Evolutionary conservation across 2,888 invertebrate genomes (phyloP).

Genomic region (Euproctis similis): DNA sequence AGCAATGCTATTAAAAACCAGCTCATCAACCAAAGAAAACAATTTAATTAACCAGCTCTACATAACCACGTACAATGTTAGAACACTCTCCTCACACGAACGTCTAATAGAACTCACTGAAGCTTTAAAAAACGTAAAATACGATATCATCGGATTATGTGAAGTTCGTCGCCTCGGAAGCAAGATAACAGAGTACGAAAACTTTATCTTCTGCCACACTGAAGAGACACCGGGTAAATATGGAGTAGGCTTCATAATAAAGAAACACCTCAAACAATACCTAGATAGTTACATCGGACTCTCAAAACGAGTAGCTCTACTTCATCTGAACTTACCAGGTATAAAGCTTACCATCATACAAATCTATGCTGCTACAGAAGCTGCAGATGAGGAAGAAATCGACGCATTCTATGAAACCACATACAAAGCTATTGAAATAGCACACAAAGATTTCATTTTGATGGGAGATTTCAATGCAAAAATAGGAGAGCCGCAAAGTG

Average conservation of each 20-base stretch:
- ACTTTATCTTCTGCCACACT: conserved; percentile 13
- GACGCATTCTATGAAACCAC: conserved; percentile 8
- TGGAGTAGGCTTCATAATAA: conserved; percentile 5
- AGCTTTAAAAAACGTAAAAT: conserved; percentile 12
- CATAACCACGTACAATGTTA: conserved; percentile 15
- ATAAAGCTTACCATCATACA: conserved; percentile 1
- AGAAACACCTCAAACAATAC: background rate
- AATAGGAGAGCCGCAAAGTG: conserved; percentile 10
- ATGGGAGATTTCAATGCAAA: conserved; percentile 18
- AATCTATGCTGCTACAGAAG: conserved; percentile 2
- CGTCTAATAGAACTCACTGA: conserved; percentile 9
- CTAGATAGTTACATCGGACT: conserved; percentile 1
- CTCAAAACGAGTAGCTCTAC: conserved; percentile 2
- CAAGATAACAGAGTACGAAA: conserved; percentile 18
- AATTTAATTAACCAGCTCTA: too few relatives aligned
- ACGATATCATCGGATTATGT: conserved; percentile 14
- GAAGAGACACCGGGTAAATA: conserved; percentile 11
- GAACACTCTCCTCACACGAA: conserved; percentile 11
- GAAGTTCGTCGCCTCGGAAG: conserved; percentile 14
- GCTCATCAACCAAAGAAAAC: too few relatives aligned
- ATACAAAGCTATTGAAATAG: conserved; percentile 7
- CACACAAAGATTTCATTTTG: conserved; percentile 9
- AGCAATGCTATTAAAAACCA: too few relatives aligned
- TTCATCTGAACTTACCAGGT: background rate
- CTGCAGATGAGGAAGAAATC: conserved; percentile 3